Evolutionary conservation across 2,888 invertebrate species (phyloP), one percentile per base, ranked within the genome.

Genomic region (Microctonus aethiopoides): DNA sequence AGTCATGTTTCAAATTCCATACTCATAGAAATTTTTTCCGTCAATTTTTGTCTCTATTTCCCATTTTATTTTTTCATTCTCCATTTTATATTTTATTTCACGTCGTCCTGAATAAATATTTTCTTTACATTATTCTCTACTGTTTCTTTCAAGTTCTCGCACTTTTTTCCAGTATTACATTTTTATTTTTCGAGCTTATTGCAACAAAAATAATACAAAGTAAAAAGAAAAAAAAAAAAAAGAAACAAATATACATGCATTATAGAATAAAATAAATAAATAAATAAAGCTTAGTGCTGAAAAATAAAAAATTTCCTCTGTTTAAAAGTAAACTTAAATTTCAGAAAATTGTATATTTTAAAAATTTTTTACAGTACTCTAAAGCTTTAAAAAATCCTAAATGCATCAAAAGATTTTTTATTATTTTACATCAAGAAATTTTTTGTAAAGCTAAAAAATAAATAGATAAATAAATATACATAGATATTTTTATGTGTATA

Each of bases 41-140:
- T 36, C 6, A 10, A 36, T 10, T 10, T 36, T 1, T 36, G 1
- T 36, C 36, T 36, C 36, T 36, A 5, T 10, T 10, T 10, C 9
- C 10, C 36, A 10, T 36, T 10, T 36, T 10, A 10, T 36, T 10
- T 22, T 51, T 60, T 20, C 52, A n/a, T 29, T 34, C 34, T 11
- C 60, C 60, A 13, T 26, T 13, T 41, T 34, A 13, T 51, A 60
- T 26, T 24, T 34, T 9, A 24, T 39, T 24, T 10, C 11, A 32
- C 46, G 16, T 57, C 29, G n/a, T 29, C 36, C 24, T 52, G 52
- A 59, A 67, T 64, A 64, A 72, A 70, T 70, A 70, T 72, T 67
- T 69, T 39, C 51, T 20, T 51, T 11, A 20, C 16, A 60, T 56
- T 36, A 34, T 52, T 63, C 51, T 60, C 36, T 34, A 34, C 22